Conservation (phyloP, 2,888 invertebrate species). For the Phengaris alcon region DNA sequence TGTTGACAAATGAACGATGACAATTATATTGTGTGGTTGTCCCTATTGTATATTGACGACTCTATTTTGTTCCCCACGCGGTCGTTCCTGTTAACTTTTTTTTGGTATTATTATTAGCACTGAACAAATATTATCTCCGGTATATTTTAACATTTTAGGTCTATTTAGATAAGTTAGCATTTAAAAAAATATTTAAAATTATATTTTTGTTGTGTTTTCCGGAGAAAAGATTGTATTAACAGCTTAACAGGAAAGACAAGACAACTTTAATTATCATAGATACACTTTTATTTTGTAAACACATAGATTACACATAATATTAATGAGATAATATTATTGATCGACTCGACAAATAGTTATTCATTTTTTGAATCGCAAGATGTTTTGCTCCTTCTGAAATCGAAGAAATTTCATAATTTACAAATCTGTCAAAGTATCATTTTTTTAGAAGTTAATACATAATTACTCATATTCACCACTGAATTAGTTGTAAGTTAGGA, state of each 20-base stretch:
- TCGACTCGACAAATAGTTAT: no score
- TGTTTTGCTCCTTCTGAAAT: no score
- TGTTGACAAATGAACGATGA: constrained; percentile 73
- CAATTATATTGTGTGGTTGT: constrained; percentile 68
- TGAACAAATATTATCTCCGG: background rate
- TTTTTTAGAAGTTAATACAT: no score
- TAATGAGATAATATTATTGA: background rate
- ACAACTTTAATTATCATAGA: background rate
- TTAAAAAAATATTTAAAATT: background rate
- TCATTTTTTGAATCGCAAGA: no score
- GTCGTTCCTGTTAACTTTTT: constrained; percentile 44
- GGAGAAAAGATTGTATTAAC: background rate
- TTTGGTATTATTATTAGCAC: constrained; percentile 36
- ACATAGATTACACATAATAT: background rate
- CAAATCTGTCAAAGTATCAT: no score
- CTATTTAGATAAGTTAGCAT: background rate
- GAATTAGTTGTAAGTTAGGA: no score
- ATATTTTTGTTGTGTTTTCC: background rate
- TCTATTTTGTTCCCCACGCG: constrained; percentile 54
- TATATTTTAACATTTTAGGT: background rate
- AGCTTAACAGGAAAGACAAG: background rate
- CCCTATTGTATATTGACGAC: constrained; percentile 60
- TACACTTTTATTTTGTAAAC: background rate
- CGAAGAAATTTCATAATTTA: no score
- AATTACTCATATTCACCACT: no score